Evolutionary conservation across 1,140 invertebrate species (phyloP).

Genomic region (Tetranychus cinnabarinus): DNA sequence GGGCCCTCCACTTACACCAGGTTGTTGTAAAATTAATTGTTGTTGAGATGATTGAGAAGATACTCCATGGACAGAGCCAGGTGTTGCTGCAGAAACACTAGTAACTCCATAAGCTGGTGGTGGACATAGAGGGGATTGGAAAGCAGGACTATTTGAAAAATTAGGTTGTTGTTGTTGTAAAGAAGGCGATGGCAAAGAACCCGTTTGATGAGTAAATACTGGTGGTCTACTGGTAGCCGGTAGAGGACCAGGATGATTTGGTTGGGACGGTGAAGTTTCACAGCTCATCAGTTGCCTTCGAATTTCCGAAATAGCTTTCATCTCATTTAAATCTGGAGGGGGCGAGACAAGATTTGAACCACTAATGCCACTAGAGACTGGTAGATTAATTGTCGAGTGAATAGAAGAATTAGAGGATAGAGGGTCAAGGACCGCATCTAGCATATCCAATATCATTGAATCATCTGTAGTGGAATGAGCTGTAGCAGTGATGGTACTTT

Average conservation of each 20-base stretch:
- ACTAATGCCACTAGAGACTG: not conserved
- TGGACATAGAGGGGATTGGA: slow-evolving; percentile 1
- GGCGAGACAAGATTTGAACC: slow-evolving; percentile 4
- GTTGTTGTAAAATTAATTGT: not conserved
- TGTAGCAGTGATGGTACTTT: not conserved
- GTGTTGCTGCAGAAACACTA: too few species aligned
- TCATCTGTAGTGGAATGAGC: not conserved
- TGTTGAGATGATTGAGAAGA: not conserved
- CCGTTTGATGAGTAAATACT: not conserved
- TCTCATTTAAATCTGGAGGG: slow-evolving; percentile 33
- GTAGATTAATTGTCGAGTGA: not conserved
- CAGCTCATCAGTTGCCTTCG: slow-evolving; percentile 68
- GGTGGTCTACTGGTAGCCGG: not conserved
- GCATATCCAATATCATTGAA: slow-evolving; percentile 3
- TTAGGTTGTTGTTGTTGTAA: not conserved
- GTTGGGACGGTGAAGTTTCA: slow-evolving; percentile 27
- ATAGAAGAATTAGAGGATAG: not conserved
- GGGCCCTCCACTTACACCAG: not conserved
- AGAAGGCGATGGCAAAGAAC: not conserved
- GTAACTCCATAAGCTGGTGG: slow-evolving; percentile 2
- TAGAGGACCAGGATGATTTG: not conserved
- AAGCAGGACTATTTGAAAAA: not conserved
- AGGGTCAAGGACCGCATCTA: slow-evolving; percentile 5
- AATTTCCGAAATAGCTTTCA: slow-evolving; percentile 64
- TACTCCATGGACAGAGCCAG: not conserved